Evolutionary conservation across 1,140 invertebrate species (phyloP), one percentile per base, ranked within the genome.

Genomic region (Pemphigus obesinymphae): DNA sequence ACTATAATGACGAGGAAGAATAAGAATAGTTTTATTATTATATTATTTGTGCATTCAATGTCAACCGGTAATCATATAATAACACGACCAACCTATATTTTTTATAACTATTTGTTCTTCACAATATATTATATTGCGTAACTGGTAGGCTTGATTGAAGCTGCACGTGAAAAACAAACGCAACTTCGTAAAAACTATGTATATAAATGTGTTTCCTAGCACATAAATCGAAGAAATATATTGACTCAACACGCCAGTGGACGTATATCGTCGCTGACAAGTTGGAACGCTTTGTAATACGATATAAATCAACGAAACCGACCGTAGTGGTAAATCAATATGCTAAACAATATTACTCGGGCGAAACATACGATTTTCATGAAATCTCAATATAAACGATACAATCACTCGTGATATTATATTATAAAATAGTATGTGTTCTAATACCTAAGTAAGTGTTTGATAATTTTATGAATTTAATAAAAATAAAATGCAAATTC

Each of bases 111-210:
- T 70, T 40, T 26, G 66, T 70, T 43, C 13, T 23, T 43, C 66
- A 15, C n/a, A n/a, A n/a, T n/a, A n/a, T n/a, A n/a, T n/a, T 70
- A 70, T 70, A 70, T 70, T 34, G 66, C 37, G 37, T 70, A 70
- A 70, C 43, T 70, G 66, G 66, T 70, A 15, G 11, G 37, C 29
- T 43, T 70, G 26, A 70, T 70, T 70, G 66, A 70, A 70, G 43
- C 34, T 10, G 37, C 23, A 26, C 11, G 31, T 70, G 66, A 70
- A 70, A 68, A 68, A 68, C 37, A 43, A 70, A 43, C 40, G 66
- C n/a, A 4, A 26, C 37, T 70, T 26, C 8, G 66, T 26, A n/a
- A 70, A 70, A 70, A 70, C 66, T 70, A 70, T 48, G 13, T 40
- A 40, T 40, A 40, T 70, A 70, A 70, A 23, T n/a, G 66, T 43